These are phyloP conservation scores for Vireo altiloquus DNA, from an alignment of 2,113 vertebrate species.

Conservation along the genomic window DNA sequence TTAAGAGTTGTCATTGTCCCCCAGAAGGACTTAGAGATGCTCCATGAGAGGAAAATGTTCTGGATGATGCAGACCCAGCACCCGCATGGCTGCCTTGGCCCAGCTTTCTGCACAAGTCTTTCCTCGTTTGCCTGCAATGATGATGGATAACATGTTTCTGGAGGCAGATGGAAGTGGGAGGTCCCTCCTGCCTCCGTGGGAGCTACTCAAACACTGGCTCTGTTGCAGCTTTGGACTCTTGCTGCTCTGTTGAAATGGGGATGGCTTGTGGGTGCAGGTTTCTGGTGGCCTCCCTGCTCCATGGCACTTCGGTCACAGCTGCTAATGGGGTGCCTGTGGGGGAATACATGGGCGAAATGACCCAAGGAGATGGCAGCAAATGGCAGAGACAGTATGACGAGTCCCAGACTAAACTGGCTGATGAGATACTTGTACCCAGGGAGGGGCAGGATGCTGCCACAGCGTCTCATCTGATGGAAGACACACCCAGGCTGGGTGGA, in stretches of 20 bases:
- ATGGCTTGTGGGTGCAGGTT: not conserved
- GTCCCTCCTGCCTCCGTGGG: not conserved
- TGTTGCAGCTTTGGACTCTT: not conserved
- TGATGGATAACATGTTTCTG: not conserved
- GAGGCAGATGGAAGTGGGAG: not conserved
- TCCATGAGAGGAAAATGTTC: not conserved
- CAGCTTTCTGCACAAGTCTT: not conserved
- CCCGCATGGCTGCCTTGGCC: not conserved
- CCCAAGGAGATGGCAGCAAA: not conserved
- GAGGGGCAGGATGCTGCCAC: not conserved
- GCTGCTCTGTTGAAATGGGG: not conserved
- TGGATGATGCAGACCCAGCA: not conserved
- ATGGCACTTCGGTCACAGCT: not conserved
- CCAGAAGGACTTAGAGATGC: not conserved
- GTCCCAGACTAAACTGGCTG: not conserved
- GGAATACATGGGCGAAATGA: rapidly evolving
- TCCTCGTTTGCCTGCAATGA: not conserved
- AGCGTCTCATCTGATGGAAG: not conserved
- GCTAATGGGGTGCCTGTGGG: not conserved
- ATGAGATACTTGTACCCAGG: not conserved
- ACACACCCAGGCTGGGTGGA: not conserved
- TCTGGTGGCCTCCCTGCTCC: not conserved
- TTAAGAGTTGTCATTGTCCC: not conserved
- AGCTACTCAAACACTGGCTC: not conserved
- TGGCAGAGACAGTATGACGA: not conserved